Base-by-base conservation (phyloP, 2,888 invertebrate genomes). In the Melanostoma mellinum region DNA sequence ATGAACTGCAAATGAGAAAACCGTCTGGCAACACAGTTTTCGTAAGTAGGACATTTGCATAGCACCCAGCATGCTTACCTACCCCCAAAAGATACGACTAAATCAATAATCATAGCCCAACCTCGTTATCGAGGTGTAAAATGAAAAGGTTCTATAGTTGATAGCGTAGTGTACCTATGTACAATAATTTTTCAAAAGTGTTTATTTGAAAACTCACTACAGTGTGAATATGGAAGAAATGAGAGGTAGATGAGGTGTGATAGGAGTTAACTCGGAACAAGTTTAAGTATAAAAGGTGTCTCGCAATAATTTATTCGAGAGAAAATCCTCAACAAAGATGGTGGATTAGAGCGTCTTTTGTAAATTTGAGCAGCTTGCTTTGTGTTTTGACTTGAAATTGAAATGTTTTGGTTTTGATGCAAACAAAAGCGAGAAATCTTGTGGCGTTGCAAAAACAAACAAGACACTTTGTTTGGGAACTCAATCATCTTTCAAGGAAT, bases 171-270 rank as follows among this genome's bases (percentile, higher is more conserved):
- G 20, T 20, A 20, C 20, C 20, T 20, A 20, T 20, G 35, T n/a
- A n/a, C 32, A 65, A 65, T 65, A 50, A 50, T 38, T 65, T 65
- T 32, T 4, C 5, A 48, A 38, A 40, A 56, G 30, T 65, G 63
- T 65, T 65, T 65, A 50, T 65, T 50, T 32, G 36, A 56, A 69
- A 20, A 58, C 46, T 44, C 56, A 68, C 50, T 60, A 10, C 42
- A 46, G 68, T 56, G 36, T 68, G 50, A 71, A 60, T 33, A 40
- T 35, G 55, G 8, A 9, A 2, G 20, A 33, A 56, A 30, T 56
- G 56, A 73, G 55, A 73, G 73, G 55, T 56, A 65, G 63, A 73
- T 73, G 63, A 48, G 46, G 63, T 73, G 73, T 6, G 73, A 72
- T 60, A 6, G 20, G 20, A 20, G 20, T 20, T 1, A 20, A 20